These are phyloP conservation scores for Catharus bicknelli DNA, from an alignment of 2,113 vertebrate species.

Conservation along the genomic window DNA sequence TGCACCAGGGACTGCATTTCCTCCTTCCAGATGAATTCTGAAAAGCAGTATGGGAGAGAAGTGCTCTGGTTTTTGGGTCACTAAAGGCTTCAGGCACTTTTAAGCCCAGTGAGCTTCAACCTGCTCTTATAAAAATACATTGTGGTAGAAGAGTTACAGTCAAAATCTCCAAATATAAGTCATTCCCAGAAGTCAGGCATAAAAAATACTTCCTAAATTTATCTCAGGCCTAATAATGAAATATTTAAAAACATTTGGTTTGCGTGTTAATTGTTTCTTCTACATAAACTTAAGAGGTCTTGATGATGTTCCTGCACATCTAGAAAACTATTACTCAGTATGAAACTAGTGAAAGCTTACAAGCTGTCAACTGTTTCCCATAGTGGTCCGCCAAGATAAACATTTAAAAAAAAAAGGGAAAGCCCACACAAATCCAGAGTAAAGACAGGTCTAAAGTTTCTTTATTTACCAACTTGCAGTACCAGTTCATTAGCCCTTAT, in stretches of 20 bases:
- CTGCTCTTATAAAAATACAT: not conserved
- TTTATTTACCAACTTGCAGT: not conserved
- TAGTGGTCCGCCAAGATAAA: not conserved
- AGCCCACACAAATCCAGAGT: not conserved
- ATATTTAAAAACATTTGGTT: not conserved
- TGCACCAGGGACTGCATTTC: not conserved
- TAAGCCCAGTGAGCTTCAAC: not conserved
- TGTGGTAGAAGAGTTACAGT: not conserved
- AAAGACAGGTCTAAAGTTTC: not conserved
- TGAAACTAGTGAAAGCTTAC: conserved; percentile 38
- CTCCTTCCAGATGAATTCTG: not conserved
- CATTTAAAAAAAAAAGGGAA: not conserved
- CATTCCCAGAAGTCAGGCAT: not conserved
- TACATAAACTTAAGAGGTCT: not conserved
- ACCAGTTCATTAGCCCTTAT: not conserved
- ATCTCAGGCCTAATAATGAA: not conserved
- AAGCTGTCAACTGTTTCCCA: not conserved
- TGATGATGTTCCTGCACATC: not conserved
- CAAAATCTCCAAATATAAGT: not conserved
- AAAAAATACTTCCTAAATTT: not conserved
- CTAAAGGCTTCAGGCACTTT: not conserved
- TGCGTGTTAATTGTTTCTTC: not conserved
- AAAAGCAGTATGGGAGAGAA: not conserved
- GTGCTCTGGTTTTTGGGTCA: not conserved
- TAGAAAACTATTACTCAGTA: conserved; percentile 26